phyloP scores from a whole-genome alignment of 2,888 invertebrate genomes.

The Gymnocheta viridis region DNA sequence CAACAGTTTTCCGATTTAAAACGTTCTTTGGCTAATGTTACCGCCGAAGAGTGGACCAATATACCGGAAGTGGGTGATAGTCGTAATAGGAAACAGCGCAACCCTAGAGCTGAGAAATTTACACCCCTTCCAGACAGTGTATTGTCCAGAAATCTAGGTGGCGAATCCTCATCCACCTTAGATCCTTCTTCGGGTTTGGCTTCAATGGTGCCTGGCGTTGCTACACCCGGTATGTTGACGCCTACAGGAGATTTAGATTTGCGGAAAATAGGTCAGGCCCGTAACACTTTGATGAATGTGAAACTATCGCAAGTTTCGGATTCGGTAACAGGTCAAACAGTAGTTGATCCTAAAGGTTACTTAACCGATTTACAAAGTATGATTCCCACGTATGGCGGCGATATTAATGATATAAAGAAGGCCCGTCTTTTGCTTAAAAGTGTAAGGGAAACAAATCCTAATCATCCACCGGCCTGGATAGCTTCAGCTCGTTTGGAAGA shows the following conservation, averaged over 20 bases:
- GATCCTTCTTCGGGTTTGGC: slow-evolving; percentile 93
- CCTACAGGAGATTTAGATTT: slow-evolving; percentile 97
- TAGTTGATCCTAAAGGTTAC: slow-evolving; percentile 99
- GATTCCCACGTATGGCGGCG: slow-evolving; percentile 99
- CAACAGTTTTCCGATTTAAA: slow-evolving; percentile 99
- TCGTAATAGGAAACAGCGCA: slow-evolving; percentile 96
- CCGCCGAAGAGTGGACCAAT: slow-evolving; percentile 97
- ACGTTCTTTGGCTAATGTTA: slow-evolving; percentile 90
- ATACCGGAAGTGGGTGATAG: slow-evolving; percentile 99
- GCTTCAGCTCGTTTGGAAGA: slow-evolving; percentile 99
- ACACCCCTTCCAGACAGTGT: slow-evolving; percentile 99
- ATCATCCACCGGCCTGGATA: slow-evolving; percentile 99
- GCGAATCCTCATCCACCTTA: slow-evolving; percentile 89
- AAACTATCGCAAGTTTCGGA: slow-evolving; percentile 98
- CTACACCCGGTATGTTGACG: slow-evolving; percentile 93
- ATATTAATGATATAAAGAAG: slow-evolving; percentile 98
- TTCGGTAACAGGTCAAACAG: slow-evolving; percentile 99
- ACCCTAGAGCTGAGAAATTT: slow-evolving; percentile 97
- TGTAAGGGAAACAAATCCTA: slow-evolving; percentile 98
- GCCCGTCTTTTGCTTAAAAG: slow-evolving; percentile 97
- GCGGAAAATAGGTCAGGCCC: slow-evolving; percentile 98
- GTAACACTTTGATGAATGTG: slow-evolving; percentile 99
- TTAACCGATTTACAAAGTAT: slow-evolving; percentile 99
- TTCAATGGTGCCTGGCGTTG: slow-evolving; percentile 92
- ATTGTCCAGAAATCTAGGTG: slow-evolving; percentile 91